Evolutionary conservation across 2,113 vertebrate species (phyloP), one percentile per base, ranked within the genome.

Genomic region (Leptocoma aspasia): DNA sequence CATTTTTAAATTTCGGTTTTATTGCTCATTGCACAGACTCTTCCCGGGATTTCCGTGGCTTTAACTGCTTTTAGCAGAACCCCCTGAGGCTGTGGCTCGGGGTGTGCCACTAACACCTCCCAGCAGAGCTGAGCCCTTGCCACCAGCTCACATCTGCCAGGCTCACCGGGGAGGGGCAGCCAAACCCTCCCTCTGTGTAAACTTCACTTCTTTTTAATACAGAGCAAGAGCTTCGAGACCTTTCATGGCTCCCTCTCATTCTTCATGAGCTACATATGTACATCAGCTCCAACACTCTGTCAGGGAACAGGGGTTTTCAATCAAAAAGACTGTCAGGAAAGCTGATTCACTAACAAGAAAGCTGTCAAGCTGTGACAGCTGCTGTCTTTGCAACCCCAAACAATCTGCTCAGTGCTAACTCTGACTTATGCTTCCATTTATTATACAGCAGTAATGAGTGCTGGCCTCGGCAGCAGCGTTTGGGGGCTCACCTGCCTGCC

Each of bases 341-440:
- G 85, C 96, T 97, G 98, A 97, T 97, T 97, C 97, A 96, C 98
- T 97, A 97, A 97, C 97, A 98, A 92, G 97, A 96, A 97, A 98
- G 95, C 97, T 98, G 98, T 98, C 97, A 97, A 94, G 95, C 97
- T 97, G 93, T 97, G 97, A 97, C 98, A 98, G 97, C 97, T 98
- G 97, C 97, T 97, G 96, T 97, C 97, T 98, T 95, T 97, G 97
- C 96, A 97, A 92, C 96, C 96, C 96, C 97, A 97, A 97, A 98
- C 97, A 98, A 97, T 98, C 97, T 98, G 97, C 50, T 98, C 96
- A 37, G 95, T 87, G 96, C 97, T 98, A 97, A 95, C 96, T 96
- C 96, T 90, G 96, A 97, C 97, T 98, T 97, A 92, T 96, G 91
- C 95, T 97, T 87, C 94, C 94, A 92, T 97, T 97, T 97, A 98